A percentile compares a stretch with the other conserved stretches of the same genome.
phyloP scores from a whole-genome alignment of 1,140 invertebrate species.

The Aleiodes sp. region DNA sequence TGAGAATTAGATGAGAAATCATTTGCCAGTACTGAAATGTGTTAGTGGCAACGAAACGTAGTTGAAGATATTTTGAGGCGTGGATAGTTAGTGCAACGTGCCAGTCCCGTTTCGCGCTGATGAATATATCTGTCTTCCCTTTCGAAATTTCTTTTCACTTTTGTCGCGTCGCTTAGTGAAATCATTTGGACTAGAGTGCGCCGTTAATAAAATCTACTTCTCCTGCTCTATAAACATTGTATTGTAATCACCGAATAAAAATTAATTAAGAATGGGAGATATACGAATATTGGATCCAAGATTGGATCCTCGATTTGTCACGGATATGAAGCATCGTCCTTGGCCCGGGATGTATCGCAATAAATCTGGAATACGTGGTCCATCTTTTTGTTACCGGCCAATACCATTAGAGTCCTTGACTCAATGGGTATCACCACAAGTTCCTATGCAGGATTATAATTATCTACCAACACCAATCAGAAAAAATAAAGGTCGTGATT shows the following conservation, averaged over 20 bases:
- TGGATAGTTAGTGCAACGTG: not conserved
- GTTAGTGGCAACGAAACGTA: not conserved
- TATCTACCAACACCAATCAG: constrained; percentile 64
- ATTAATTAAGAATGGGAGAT: constrained; percentile 53
- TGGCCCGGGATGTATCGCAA: constrained; percentile 73
- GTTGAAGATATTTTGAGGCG: not conserved
- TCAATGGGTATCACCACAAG: constrained; percentile 54
- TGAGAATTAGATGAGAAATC: constrained; percentile 40
- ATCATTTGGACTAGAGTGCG: no score
- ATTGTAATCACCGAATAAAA: not conserved
- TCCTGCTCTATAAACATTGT: not conserved
- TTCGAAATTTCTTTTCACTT: constrained; percentile 35
- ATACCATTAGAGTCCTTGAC: constrained; percentile 56
- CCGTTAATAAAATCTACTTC: no score
- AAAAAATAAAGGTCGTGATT: constrained; percentile 72
- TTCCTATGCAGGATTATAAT: constrained; percentile 62
- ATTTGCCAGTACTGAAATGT: constrained; percentile 20
- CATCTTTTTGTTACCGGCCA: constrained; percentile 71
- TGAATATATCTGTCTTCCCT: not conserved
- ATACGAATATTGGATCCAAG: constrained; percentile 60
- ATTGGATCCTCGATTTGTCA: constrained; percentile 57
- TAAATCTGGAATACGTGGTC: constrained; percentile 57
- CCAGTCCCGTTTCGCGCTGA: not conserved
- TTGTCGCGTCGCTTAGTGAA: constrained; percentile 23
- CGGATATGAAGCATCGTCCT: constrained; percentile 60